Percentiles rank a stretch among this genome's conserved stretches.
phyloP scores from a whole-genome alignment of 2,113 vertebrate species.

The Austrofundulus limnaeus region DNA sequence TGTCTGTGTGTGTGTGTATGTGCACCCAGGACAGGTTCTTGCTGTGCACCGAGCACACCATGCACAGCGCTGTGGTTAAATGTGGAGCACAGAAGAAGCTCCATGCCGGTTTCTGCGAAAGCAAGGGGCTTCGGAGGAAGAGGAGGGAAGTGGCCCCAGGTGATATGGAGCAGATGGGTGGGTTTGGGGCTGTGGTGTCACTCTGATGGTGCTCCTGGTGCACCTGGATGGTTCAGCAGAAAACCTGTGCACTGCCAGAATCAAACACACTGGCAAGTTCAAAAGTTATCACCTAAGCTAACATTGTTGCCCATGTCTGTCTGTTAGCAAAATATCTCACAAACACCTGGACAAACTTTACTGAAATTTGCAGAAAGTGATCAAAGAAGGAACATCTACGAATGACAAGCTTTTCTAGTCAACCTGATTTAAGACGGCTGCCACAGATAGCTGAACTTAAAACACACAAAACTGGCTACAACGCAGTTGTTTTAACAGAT shows the following conservation, averaged over 20 bases:
- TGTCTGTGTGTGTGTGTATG: slow-evolving; percentile 17
- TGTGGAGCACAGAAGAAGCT: slow-evolving; percentile 30
- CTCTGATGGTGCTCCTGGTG: slow-evolving; percentile 31
- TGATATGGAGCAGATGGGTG: slow-evolving; percentile 29
- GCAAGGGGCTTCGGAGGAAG: slow-evolving; percentile 46
- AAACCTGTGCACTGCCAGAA: slow-evolving; percentile 26
- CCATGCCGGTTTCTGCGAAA: slow-evolving; percentile 66
- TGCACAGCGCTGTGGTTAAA: slow-evolving; percentile 58
- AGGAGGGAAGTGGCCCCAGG: slow-evolving; percentile 62
- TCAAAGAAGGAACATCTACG: too few species aligned
- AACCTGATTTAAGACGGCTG: too few species aligned
- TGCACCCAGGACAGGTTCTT: slow-evolving; percentile 25
- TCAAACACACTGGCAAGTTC: not conserved
- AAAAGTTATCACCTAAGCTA: too few species aligned
- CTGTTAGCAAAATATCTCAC: too few species aligned
- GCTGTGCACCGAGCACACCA: slow-evolving; percentile 38
- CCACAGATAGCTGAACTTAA: too few species aligned
- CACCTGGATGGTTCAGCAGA: slow-evolving; percentile 38
- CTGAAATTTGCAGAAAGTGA: too few species aligned
- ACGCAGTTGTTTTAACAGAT: too few species aligned
- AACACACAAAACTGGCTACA: too few species aligned
- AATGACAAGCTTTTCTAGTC: too few species aligned
- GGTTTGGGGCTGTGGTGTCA: slow-evolving; percentile 61
- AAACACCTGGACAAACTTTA: too few species aligned
- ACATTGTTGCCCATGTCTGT: too few species aligned